phyloP scores from a whole-genome alignment of 2,113 vertebrate genomes.

The Polyodon spathula region DNA sequence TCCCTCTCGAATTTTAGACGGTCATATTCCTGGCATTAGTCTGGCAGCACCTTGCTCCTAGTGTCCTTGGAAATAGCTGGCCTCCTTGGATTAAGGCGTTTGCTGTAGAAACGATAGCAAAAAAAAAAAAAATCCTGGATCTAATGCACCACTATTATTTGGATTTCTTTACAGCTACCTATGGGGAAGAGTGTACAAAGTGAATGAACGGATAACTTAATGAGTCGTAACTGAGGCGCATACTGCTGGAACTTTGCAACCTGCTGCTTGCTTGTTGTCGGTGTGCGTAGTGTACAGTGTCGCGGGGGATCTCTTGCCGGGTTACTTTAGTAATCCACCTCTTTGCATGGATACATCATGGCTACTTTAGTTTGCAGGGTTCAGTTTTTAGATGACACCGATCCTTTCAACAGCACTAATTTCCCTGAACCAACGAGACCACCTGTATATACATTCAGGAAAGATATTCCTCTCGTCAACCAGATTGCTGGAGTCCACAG shows the following conservation, averaged over 20 bases:
- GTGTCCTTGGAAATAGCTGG: conserved; percentile 47
- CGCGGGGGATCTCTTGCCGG: conserved; percentile 31
- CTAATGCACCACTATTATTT: conserved; percentile 12
- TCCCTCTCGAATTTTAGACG: conserved; percentile 34
- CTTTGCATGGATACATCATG: conserved; percentile 80
- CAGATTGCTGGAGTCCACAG: conserved; percentile 85
- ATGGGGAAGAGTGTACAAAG: conserved; percentile 19
- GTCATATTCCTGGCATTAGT: conserved; percentile 45
- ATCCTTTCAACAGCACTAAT: conserved; percentile 95
- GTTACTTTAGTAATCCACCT: conserved; percentile 21
- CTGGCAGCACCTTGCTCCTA: conserved; percentile 48
- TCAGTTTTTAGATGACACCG: conserved; percentile 93
- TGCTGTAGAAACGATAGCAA: neutral
- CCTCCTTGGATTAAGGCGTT: conserved; percentile 15
- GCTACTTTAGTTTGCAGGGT: conserved; percentile 83
- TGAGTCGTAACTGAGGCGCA: neutral
- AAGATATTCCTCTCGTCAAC: conserved; percentile 82
- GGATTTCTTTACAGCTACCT: conserved; percentile 20
- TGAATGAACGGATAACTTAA: conserved; percentile 43
- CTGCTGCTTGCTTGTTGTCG: conserved; percentile 16
- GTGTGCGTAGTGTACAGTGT: neutral
- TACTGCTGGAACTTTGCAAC: conserved; percentile 13
- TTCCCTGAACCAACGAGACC: conserved; percentile 90
- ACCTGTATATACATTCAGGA: conserved; percentile 83
- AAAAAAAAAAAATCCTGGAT: conserved; percentile 7